Evolutionary conservation across 2,113 vertebrate genomes (phyloP).

Genomic region (Centrocercus urophasianus): DNA sequence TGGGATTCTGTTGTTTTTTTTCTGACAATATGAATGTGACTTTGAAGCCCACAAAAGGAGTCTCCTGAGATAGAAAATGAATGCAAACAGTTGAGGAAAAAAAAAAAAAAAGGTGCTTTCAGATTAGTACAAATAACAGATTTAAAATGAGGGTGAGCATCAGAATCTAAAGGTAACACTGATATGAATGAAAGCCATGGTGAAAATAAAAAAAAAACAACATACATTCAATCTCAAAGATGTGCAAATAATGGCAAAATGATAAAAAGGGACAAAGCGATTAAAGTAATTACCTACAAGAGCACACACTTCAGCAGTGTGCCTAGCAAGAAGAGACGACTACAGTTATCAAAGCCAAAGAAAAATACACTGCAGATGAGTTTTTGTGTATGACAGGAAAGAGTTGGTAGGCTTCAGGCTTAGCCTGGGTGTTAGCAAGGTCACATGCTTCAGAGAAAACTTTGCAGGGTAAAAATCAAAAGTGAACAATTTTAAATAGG

Average conservation of each 20-base stretch:
- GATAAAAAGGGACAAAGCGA: neutral
- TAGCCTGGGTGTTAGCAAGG: neutral
- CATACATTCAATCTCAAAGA: neutral
- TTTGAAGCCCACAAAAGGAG: neutral
- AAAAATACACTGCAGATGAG: neutral
- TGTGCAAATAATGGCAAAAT: neutral
- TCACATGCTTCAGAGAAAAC: neutral
- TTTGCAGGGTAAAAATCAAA: neutral
- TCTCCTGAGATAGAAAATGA: neutral
- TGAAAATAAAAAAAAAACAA: neutral
- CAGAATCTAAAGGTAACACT: neutral
- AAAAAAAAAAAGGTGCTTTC: neutral
- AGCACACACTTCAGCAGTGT: neutral
- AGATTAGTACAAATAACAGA: neutral
- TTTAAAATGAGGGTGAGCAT: neutral
- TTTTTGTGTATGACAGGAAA: neutral
- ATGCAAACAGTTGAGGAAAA: neutral
- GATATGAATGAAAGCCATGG: neutral
- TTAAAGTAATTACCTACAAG: neutral
- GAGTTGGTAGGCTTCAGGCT: neutral
- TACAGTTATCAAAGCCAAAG: neutral
- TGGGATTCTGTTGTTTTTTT: neutral
- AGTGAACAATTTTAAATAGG: neutral
- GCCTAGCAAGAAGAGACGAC: neutral
- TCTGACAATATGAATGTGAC: neutral